Base-by-base conservation (phyloP, 2,888 invertebrate species). In the Sepioteuthis lessoniana region DNA sequence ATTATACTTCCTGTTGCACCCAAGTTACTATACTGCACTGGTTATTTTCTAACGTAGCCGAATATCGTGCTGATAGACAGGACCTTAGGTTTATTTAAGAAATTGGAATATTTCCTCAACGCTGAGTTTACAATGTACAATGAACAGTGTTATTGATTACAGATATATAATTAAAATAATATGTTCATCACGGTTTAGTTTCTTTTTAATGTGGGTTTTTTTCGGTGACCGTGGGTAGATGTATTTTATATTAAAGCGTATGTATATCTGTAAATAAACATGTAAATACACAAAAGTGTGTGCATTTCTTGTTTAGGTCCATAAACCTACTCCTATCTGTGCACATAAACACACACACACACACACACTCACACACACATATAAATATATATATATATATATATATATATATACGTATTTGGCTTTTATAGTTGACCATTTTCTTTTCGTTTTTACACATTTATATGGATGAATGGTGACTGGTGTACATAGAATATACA, bases 371-470 rank as follows among this genome's bases (percentile, higher is more conserved):
- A 90, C 2, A 31, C 1, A 47, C 1, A 60, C 28, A 60, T 28
- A 60, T 28, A n/a, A 28, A n/a, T 90, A 90, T 90, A 90, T 90
- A 90, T 90, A n/a, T 90, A n/a, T 90, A n/a, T 90, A 38, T 90
- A 38, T 90, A n/a, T 90, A 38, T 90, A 7, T 35, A 7, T 90
- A 7, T 90, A 7, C 5, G 13, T 35, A 25, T 90, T 0, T 35
- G 7, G 16, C 21, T 1, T 4, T 8, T 0, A 42, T 42, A 42
- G 42, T 42, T 42, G 7, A 7, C 42, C 42, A 42, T 42, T 42
- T 7, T 7, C 3, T 42, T 42, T 42, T 42, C 7, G 42, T 42
- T 42, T 42, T 42, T 7, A 42, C 42, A 7, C 42, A 42, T 42
- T 42, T 7, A 42, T 42, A 7, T 42, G 7, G 42, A 5, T 7